Evolutionary conservation across 37 sponge, comb jelly and placozoan species (phyloP).

Genomic region (Eunapius fragilis): DNA sequence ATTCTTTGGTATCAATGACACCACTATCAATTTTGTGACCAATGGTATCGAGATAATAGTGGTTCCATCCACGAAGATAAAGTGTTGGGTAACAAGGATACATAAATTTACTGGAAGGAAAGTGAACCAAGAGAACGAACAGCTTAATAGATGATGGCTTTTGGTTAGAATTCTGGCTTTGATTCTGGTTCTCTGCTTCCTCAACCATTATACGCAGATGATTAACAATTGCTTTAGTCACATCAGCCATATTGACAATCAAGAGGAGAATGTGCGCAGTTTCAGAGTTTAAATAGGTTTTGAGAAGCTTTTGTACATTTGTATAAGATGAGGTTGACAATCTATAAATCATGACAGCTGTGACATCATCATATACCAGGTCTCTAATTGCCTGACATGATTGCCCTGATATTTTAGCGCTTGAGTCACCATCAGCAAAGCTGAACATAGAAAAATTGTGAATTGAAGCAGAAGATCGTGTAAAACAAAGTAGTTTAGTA

Average conservation of each 20-base stretch:
- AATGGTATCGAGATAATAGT: slow-evolving; percentile 64
- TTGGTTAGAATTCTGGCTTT: too few species aligned
- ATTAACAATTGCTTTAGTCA: slow-evolving; percentile 61
- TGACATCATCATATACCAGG: not conserved
- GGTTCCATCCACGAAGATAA: slow-evolving; percentile 91
- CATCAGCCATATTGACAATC: slow-evolving; percentile 63
- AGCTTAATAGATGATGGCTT: slow-evolving; percentile 29
- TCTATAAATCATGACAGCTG: not conserved
- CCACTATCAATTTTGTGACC: slow-evolving; percentile 39
- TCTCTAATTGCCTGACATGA: not conserved
- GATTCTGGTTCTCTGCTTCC: too few species aligned
- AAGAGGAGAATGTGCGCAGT: slow-evolving; percentile 36
- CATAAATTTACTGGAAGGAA: slow-evolving; percentile 68
- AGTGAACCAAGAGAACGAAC: slow-evolving; percentile 83
- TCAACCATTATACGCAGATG: slow-evolving; percentile 41
- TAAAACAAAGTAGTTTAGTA: not conserved
- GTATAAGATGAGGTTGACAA: not conserved
- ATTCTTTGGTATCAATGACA: slow-evolving; percentile 48
- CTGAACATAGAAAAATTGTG: not conserved
- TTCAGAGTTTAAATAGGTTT: not conserved
- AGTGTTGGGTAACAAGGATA: slow-evolving; percentile 82
- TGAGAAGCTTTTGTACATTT: not conserved
- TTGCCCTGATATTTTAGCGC: too few species aligned
- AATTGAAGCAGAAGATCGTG: not conserved
- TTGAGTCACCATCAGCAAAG: too few species aligned